A percentile compares a stretch with the other conserved stretches of the same genome.
Conservation (phyloP, 2,888 invertebrate genomes). For the Zygogramma bicolorata region DNA sequence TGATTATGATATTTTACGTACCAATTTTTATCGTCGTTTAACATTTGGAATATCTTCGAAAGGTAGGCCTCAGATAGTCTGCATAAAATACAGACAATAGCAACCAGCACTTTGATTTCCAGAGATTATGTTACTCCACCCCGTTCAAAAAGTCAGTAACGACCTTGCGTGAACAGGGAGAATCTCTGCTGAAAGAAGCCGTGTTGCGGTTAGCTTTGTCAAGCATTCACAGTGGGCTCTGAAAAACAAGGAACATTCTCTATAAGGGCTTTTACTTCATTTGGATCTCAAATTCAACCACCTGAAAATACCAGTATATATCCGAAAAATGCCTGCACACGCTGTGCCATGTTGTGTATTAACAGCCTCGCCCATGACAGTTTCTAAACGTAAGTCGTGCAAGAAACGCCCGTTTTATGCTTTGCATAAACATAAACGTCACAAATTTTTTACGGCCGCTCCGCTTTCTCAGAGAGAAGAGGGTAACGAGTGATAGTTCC, state of each 20-base stretch:
- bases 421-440: neutral
- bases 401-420: neutral
- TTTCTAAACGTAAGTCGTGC: neutral
- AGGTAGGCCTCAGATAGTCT: too few species aligned
- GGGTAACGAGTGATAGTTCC: neutral
- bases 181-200: too few species aligned
- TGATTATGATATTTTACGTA: too few species aligned
- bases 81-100: too few species aligned
- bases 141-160: too few species aligned
- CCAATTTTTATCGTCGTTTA: too few species aligned
- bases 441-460: neutral
- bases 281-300: neutral
- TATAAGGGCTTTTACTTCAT: neutral
- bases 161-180: too few species aligned
- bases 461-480: neutral
- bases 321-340: neutral
- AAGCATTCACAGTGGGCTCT: too few species aligned
- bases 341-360: neutral
- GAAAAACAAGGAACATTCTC: neutral
- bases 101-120: too few species aligned
- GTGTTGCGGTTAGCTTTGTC: too few species aligned
- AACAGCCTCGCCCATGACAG: neutral
- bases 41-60: too few species aligned
- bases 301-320: neutral
- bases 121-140: too few species aligned